These are phyloP conservation scores for Notospermus geniculatus DNA, from an alignment of 1,140 invertebrate species.

Conservation along the genomic window DNA sequence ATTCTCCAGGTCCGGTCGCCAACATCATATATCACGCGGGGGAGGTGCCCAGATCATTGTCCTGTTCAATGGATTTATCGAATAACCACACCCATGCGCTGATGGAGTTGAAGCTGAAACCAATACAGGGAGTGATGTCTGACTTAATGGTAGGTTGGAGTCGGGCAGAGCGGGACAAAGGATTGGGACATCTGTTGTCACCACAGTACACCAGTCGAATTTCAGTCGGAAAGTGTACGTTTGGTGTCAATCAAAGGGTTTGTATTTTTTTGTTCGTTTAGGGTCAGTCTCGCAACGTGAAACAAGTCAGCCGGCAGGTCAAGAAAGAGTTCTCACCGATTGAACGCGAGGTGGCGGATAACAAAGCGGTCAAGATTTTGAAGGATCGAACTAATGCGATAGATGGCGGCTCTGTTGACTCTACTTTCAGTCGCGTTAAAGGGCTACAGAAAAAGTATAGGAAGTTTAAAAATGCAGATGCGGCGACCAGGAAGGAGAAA, in stretches of 20 bases:
- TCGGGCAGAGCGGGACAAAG: too few relatives aligned
- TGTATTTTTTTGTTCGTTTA: too few relatives aligned
- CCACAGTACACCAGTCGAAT: too few relatives aligned
- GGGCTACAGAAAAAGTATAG: conserved; percentile 21
- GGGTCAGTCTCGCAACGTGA: neutral
- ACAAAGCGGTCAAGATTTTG: conserved; percentile 15
- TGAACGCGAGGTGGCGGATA: conserved; percentile 14
- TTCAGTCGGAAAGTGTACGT: too few relatives aligned
- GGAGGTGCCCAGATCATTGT: conserved; percentile 32
- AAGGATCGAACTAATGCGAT: conserved; percentile 28
- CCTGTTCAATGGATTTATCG: conserved; percentile 32
- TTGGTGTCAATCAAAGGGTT: too few relatives aligned
- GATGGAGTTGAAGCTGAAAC: conserved; percentile 29
- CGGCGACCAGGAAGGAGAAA: conserved; percentile 15
- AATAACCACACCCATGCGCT: conserved; percentile 33
- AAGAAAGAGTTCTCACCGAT: conserved; percentile 23
- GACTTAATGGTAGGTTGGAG: conserved; percentile 29
- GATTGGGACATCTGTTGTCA: too few relatives aligned
- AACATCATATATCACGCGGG: conserved; percentile 26
- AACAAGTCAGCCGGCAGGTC: conserved; percentile 2
- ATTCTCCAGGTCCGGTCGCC: conserved; percentile 25
- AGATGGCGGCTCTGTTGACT: neutral
- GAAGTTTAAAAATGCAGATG: neutral
- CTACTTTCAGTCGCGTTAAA: neutral
- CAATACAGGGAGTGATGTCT: conserved; percentile 28